Evolutionary conservation across 2,888 invertebrate genomes (phyloP), one percentile per base, ranked within the genome.

Genomic region (Cosmia pyralina): DNA sequence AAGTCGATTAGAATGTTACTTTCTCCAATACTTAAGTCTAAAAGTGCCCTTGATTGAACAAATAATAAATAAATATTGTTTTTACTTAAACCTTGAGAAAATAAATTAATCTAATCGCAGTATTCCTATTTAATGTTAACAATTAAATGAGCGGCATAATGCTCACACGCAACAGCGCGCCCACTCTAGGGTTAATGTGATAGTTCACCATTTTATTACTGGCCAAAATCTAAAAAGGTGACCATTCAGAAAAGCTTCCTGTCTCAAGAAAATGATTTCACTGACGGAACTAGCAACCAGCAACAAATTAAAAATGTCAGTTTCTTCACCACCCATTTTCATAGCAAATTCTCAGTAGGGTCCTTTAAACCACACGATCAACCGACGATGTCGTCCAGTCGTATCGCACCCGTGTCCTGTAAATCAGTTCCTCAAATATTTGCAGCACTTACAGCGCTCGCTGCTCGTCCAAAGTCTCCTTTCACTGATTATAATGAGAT

Each of bases 401-500:
- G 67, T 11, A 13, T 55, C 22, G 53, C 0, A 65, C 0, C 17
- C 69, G 80, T 38, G 4, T 1, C 19, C 0, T 53, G 0, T 81
- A 80, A 75, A 75, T 0, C 11, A 15, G 28, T 15, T 50, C 7
- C 38, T 60, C 50, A 65, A 78, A 81, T 50, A 75, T 84, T 84
- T 73, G 58, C 60, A 69, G 71, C 69, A 65, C 69, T 83, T 67
- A 76, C 69, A 73, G 77, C 48, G 69, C 8, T 53, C 34, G 70
- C 46, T 63, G 71, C 65, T 52, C 41, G 46, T 62, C 71, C 59
- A 72, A 71, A 77, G 77, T 71, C 62, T 77, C 86, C 85, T 87
- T 85, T 87, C 87, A 83, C 85, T 38, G 63, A 57, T 52, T 62
- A 55, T 82, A 84, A 85, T 79, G 78, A 82, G 79, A 81, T 87